phyloP scores from a whole-genome alignment of 2,797 vertebrate genomes.

The Neoniphon sammara region DNA sequence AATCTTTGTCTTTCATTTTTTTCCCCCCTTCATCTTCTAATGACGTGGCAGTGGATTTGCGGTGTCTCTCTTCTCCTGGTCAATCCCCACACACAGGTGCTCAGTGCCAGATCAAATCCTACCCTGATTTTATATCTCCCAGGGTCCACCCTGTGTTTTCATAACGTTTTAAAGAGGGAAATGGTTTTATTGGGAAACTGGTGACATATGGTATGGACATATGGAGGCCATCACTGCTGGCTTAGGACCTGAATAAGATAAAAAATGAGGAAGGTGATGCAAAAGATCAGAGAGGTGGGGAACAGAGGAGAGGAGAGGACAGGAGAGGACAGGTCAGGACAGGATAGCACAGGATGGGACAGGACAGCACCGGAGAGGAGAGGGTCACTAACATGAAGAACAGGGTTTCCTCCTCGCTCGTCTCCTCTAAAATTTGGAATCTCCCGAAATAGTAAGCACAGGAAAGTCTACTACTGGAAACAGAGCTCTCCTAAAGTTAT shows the following conservation, averaged over 20 bases:
- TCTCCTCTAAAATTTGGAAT: slow-evolving; percentile 28
- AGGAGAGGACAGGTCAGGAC: background rate
- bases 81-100: slow-evolving; percentile 73
- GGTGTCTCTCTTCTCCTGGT: slow-evolving; percentile 63
- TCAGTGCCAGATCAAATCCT: slow-evolving; percentile 75
- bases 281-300: slow-evolving; percentile 25
- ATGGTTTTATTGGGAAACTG: slow-evolving; percentile 72
- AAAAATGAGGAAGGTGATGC: slow-evolving; percentile 56
- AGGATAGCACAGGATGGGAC: background rate
- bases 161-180: slow-evolving; percentile 70
- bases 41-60: slow-evolving; percentile 75
- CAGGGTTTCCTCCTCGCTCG: slow-evolving; percentile 11
- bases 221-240: slow-evolving; percentile 76
- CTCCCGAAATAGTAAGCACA: slow-evolving; percentile 61
- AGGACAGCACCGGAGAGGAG: background rate
- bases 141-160: slow-evolving; percentile 71
- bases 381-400: background rate
- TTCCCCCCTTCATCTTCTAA: slow-evolving; percentile 55
- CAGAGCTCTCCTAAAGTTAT: slow-evolving; percentile 31
- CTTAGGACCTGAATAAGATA: slow-evolving; percentile 51
- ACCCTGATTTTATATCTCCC: slow-evolving; percentile 75
- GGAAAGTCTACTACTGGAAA: slow-evolving; percentile 41
- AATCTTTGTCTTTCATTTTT: slow-evolving; percentile 70
- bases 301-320: slow-evolving; percentile 15
- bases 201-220: slow-evolving; percentile 81